These are phyloP conservation scores for Suricata suricatta DNA, from an alignment of 2,113 vertebrate genomes.

Conservation along the genomic window DNA sequence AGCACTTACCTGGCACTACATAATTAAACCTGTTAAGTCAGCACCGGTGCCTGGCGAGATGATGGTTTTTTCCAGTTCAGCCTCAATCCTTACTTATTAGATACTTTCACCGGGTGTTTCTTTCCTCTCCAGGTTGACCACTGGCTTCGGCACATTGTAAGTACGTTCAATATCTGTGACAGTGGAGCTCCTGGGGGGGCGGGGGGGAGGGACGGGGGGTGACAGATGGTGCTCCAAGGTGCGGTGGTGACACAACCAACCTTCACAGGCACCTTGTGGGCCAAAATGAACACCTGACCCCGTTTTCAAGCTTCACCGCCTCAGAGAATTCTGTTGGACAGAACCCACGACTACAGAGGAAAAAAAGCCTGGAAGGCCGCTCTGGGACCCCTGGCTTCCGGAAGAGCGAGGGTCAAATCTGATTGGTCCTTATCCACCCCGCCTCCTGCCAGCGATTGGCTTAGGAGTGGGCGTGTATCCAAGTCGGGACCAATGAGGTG, in stretches of 20 bases:
- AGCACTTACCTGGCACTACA: conserved; percentile 68
- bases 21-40: conserved; percentile 59
- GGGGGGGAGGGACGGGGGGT: background rate
- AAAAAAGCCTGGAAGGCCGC: fast-evolving
- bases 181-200: background rate
- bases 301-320: background rate
- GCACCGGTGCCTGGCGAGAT: conserved; percentile 28
- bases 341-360: fast-evolving
- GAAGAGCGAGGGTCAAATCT: background rate
- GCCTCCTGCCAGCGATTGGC: background rate
- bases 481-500: background rate
- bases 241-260: background rate
- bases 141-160: background rate
- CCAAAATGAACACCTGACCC: background rate
- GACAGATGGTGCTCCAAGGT: background rate
- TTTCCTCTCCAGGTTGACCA: conserved; percentile 49
- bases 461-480: background rate
- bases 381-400: fast-evolving
- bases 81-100: conserved; percentile 65
- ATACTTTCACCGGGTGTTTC: conserved; percentile 77
- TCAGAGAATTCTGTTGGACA: background rate
- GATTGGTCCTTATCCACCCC: background rate
- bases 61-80: background rate
- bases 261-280: background rate
- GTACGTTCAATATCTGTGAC: background rate